phyloP scores from a whole-genome alignment of 2,113 vertebrate genomes.

The Ciconia stormi region DNA sequence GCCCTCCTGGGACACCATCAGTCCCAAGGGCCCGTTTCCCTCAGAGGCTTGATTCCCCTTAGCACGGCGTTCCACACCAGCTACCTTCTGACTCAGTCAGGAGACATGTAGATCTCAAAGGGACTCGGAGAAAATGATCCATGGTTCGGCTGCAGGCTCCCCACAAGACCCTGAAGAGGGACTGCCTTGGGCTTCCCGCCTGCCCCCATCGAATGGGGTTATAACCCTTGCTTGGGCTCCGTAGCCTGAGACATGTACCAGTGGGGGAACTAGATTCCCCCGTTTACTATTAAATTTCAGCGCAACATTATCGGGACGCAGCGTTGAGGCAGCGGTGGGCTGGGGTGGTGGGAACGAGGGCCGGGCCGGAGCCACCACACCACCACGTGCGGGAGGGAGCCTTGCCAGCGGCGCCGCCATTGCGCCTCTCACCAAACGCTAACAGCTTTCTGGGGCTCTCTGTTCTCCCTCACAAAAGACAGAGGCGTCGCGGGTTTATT shows the following conservation, averaged over 20 bases:
- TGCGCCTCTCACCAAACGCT: not conserved
- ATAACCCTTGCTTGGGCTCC: not conserved
- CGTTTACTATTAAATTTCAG: not conserved
- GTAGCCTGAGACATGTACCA: fast-evolving
- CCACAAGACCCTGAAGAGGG: fast-evolving
- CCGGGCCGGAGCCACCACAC: fast-evolving
- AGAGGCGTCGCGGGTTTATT: not conserved
- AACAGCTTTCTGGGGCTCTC: not conserved
- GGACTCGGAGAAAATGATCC: not conserved
- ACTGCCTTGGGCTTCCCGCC: fast-evolving
- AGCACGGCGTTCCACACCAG: fast-evolving
- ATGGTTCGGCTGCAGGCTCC: fast-evolving
- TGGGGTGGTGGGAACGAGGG: not conserved
- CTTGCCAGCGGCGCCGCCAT: not conserved
- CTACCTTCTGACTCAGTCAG: not conserved
- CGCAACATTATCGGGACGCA: not conserved
- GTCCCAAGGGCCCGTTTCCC: fast-evolving
- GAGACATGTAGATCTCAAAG: not conserved
- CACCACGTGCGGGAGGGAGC: not conserved
- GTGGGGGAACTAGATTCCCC: fast-evolving
- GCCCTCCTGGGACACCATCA: not conserved
- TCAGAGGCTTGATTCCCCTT: fast-evolving
- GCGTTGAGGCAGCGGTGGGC: not conserved
- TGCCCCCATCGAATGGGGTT: fast-evolving
- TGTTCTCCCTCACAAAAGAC: not conserved